Conservation (phyloP, 2,888 invertebrate genomes). For the Theodoxus fluviatilis region DNA sequence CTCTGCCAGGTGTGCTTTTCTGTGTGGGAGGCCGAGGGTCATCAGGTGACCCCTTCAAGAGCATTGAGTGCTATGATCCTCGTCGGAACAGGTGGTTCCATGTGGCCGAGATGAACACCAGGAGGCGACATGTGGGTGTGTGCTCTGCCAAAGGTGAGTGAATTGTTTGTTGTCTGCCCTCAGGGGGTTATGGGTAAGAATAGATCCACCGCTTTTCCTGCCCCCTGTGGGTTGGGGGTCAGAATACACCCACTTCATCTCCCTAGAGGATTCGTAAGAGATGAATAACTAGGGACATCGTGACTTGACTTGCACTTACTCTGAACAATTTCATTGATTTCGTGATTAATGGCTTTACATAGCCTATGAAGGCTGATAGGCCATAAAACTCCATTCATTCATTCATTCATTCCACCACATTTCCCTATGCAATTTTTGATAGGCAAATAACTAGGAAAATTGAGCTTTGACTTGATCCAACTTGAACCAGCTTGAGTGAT, state of each 20-base stretch:
- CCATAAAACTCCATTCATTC: too few relatives aligned
- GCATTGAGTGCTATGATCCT: slow-evolving; percentile 67
- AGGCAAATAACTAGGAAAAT: too few relatives aligned
- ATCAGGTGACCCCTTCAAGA: slow-evolving; percentile 67
- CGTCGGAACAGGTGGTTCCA: slow-evolving; percentile 66
- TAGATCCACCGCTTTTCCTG: not conserved
- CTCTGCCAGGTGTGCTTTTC: slow-evolving; percentile 65
- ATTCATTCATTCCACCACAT: too few relatives aligned
- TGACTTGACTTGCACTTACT: not conserved
- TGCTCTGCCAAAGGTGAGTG: slow-evolving; percentile 63
- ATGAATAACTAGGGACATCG: not conserved
- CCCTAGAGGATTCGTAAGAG: not conserved
- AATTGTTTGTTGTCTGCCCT: not conserved
- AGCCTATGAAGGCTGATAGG: too few relatives aligned
- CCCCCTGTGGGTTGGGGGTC: not conserved
- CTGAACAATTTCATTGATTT: too few relatives aligned
- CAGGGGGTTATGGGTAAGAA: not conserved
- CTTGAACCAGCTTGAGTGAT: too few relatives aligned
- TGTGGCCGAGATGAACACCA: slow-evolving; percentile 66
- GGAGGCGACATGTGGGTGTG: slow-evolving; percentile 68
- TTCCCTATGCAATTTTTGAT: too few relatives aligned
- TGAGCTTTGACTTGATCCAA: too few relatives aligned
- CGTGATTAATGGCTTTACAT: too few relatives aligned
- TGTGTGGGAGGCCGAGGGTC: slow-evolving; percentile 69
- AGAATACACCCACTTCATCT: not conserved